Evolutionary conservation across 2,888 invertebrate species (phyloP).

Genomic region (Clivina fossor): DNA sequence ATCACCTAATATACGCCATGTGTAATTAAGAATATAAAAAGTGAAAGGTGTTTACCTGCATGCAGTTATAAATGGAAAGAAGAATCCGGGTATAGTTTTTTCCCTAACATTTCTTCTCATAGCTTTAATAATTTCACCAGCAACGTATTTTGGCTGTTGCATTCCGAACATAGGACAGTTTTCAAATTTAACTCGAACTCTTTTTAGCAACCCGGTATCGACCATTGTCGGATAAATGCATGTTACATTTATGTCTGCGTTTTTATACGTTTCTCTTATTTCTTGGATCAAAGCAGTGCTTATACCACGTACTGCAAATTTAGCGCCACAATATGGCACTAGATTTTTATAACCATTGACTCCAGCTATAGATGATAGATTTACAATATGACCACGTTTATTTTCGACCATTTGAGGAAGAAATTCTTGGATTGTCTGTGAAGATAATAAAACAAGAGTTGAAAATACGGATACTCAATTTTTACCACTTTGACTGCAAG

Average conservation of each 20-base stretch:
- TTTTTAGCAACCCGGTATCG: conserved; percentile 81
- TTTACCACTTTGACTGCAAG: no score
- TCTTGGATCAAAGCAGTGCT: conserved; percentile 85
- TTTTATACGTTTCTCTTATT: conserved; percentile 58
- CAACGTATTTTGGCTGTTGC: conserved; percentile 65
- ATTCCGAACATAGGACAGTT: conserved; percentile 65
- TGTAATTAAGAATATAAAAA: no score
- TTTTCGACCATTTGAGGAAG: conserved; percentile 74
- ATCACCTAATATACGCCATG: no score
- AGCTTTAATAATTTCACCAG: conserved; percentile 66
- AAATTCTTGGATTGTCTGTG: conserved; percentile 71
- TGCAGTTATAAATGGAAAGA: neutral
- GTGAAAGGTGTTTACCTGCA: no score
- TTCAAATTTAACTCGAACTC: conserved; percentile 71
- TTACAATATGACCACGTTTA: conserved; percentile 76
- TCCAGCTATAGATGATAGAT: conserved; percentile 76
- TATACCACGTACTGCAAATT: conserved; percentile 80
- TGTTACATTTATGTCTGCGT: conserved; percentile 71
- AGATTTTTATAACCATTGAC: conserved; percentile 70
- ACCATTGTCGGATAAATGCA: conserved; percentile 87
- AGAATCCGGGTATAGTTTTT: conserved; percentile 15
- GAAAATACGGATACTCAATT: no score
- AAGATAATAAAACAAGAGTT: no score
- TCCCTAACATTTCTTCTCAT: conserved; percentile 12
- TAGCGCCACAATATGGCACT: conserved; percentile 81